These are phyloP conservation scores for Chaetodon auriga DNA, from an alignment of 2,113 vertebrate genomes.

Conservation along the genomic window DNA sequence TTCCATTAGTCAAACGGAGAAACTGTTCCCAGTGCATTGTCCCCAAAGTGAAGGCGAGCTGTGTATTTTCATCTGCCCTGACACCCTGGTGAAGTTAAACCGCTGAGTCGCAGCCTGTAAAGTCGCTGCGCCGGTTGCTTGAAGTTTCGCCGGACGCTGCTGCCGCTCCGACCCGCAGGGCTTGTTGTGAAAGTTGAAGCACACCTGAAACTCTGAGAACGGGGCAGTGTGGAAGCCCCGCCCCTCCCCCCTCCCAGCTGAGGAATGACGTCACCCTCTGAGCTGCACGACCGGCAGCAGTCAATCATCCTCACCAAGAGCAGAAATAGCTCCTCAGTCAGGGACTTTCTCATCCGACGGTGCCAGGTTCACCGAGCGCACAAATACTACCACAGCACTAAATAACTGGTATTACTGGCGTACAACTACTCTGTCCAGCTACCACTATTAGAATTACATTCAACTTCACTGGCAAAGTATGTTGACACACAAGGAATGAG, in stretches of 20 bases:
- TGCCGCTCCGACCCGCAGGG: conserved; percentile 3
- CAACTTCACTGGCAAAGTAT: neutral
- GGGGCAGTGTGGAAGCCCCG: conserved; percentile 17
- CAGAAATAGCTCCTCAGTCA: conserved; percentile 33
- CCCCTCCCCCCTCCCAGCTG: conserved; percentile 23
- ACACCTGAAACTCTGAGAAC: conserved; percentile 71
- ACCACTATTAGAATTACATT: neutral
- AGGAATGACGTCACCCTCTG: conserved; percentile 76
- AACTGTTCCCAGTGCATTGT: conserved; percentile 86
- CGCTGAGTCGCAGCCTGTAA: neutral
- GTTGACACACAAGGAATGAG: neutral
- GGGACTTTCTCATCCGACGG: neutral
- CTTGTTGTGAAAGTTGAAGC: conserved; percentile 77
- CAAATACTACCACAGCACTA: neutral
- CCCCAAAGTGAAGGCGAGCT: conserved; percentile 1
- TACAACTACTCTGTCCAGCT: no score
- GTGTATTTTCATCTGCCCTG: conserved; percentile 39
- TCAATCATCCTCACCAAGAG: conserved; percentile 27
- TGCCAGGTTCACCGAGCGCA: neutral
- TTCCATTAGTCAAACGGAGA: conserved; percentile 76
- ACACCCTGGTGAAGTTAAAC: neutral
- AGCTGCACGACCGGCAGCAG: conserved; percentile 26
- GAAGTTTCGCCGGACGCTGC: neutral
- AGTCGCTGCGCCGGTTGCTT: neutral
- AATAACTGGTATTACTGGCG: neutral